A percentile compares a stretch with the other conserved stretches of the same genome.
These are phyloP conservation scores for Rhagoletis pomonella DNA, from an alignment of 1,140 invertebrate species.

Conservation along the genomic window DNA sequence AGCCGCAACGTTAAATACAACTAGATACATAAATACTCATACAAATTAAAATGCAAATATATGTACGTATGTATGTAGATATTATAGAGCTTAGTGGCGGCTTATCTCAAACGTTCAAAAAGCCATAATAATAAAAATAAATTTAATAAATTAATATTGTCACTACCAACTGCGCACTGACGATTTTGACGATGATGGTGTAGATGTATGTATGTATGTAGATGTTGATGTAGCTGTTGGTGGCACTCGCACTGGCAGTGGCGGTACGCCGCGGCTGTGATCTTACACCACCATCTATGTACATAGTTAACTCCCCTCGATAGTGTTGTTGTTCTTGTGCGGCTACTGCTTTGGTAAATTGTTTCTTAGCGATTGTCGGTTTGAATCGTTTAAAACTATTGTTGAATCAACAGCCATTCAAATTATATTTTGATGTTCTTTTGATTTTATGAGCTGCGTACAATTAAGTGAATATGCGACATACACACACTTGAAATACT, in stretches of 20 bases:
- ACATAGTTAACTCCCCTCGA: neutral
- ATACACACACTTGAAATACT: neutral
- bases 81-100: conserved; percentile 9
- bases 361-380: neutral
- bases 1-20: conserved; percentile 6
- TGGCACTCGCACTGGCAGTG: neutral
- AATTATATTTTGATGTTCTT: conserved; percentile 37
- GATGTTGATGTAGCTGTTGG: neutral
- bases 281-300: neutral
- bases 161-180: conserved; percentile 30
- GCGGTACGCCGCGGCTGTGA: neutral
- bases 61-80: neutral
- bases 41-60: conserved; percentile 38
- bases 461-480: neutral
- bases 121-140: conserved; percentile 49
- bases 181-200: neutral
- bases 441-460: conserved; percentile 27
- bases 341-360: neutral
- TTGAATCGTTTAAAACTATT: conserved; percentile 26
- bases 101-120: conserved; percentile 52
- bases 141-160: conserved; percentile 52
- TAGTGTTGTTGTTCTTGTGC: neutral
- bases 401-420: conserved; percentile 37
- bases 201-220: neutral
- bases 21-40: neutral